Percentiles rank a stretch among this genome's conserved stretches.
Conservation (phyloP, 1,140 invertebrate genomes). For the Pectinophora gossypiella region DNA sequence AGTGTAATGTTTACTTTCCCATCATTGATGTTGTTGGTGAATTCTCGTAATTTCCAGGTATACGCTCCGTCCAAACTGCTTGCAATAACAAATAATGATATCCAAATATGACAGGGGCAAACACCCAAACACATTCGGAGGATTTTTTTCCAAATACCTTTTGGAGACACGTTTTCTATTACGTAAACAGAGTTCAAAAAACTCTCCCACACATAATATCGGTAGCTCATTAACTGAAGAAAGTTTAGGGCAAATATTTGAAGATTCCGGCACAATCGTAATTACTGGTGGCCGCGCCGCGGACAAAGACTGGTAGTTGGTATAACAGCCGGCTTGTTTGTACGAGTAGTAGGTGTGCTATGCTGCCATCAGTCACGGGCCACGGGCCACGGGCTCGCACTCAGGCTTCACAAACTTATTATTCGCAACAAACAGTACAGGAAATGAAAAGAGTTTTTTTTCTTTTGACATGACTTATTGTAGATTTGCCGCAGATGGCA, state of each 20-base stretch:
- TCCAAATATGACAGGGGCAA: constrained; percentile 30
- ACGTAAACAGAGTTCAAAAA: constrained; percentile 60
- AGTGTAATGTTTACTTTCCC: constrained; percentile 43
- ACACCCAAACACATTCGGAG: constrained; percentile 37
- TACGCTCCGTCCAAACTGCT: constrained; percentile 21
- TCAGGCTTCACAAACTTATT: too few relatives aligned
- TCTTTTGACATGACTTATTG: too few relatives aligned
- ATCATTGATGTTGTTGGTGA: constrained; percentile 45
- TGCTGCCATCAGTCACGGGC: not conserved
- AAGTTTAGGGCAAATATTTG: constrained; percentile 72
- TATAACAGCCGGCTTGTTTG: constrained; percentile 57
- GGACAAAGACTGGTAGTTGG: constrained; percentile 66
- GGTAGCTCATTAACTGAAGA: constrained; percentile 69
- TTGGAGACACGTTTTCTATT: constrained; percentile 40
- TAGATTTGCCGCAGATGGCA: too few relatives aligned
- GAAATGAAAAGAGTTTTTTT: too few relatives aligned
- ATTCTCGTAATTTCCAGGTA: constrained; percentile 48
- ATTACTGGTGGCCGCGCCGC: constrained; percentile 45
- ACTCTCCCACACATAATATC: constrained; percentile 43
- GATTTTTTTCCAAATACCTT: constrained; percentile 38
- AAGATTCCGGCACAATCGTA: constrained; percentile 49
- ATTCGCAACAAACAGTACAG: constrained; percentile 9
- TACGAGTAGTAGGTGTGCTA: too few relatives aligned
- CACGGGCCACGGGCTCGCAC: not conserved
- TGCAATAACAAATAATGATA: constrained; percentile 40